Evolutionary conservation across 2,113 vertebrate species (phyloP), one percentile per base, ranked within the genome.

Genomic region (Naja naja): DNA sequence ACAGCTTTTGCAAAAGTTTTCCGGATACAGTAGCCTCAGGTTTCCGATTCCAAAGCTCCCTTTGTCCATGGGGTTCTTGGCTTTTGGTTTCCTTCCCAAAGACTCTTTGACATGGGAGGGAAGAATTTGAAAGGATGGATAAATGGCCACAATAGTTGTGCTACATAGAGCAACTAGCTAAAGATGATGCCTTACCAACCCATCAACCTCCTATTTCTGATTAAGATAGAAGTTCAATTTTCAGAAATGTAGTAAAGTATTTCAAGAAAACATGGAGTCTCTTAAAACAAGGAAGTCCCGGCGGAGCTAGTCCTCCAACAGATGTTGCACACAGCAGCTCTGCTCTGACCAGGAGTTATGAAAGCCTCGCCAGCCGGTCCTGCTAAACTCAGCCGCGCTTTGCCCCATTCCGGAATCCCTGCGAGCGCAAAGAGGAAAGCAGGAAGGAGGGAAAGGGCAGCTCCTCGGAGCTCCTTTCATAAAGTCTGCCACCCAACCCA

Each of bases 211-310:
- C 16, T 22, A 34, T 6, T 18, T 69, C 10, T 25, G 7, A 43
- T 25, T 20, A 3, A 54, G 34, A 18, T 6, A 22, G 2, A 22
- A 30, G 10, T 3, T 45, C 18, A 20, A 23, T 69, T 14, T n/a
- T 39, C 34, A 64, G 4, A 85, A 87, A 22, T 45, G 87, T 23
- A 60, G 34, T 39, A 8, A 43, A 56, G 30, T 18, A 43, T 43
- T 45, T 55, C 3, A 56, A 52, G 58, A 34, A 88, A 93, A 93
- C 43, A 91, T 89, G 93, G 93, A 93, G 93, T 87, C 93, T 49
- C 43, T 39, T 69, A 25, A 39, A 91, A 87, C 64, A 53, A 93
- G 93, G 93, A 93, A 91, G 93, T 91, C 86, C 60, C 16, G 23
- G 87, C 25, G 25, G 60, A 91, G 60, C 47, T 55, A 34, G 2